Base-by-base conservation (phyloP, 2,888 invertebrate genomes). In the Syrista parreyssii region DNA sequence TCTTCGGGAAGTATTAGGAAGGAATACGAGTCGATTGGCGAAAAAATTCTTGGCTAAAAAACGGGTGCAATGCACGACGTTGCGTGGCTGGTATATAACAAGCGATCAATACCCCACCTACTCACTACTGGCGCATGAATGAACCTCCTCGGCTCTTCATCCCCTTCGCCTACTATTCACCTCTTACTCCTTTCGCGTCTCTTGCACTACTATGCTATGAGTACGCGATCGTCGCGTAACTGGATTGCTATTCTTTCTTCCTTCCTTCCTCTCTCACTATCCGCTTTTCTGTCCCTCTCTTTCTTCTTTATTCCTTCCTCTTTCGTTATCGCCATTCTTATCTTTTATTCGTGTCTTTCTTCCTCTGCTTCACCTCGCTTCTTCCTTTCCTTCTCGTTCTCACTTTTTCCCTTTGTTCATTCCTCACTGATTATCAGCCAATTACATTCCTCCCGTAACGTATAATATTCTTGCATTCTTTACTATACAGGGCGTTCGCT, bases 51-150 rank as follows among this genome's bases (percentile, higher is more conserved):
- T 84, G 86, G 84, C 87, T 85, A 85, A 87, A 83, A 84, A 84
- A 82, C 82, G 89, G 86, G 89, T 88, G 88, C 87, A 88, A 88
- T 87, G 89, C 87, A 88, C 87, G 87, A 84, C 73, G 68, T 69
- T 33, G 74, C 35, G 34, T n/a, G 71, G 71, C 30, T 6, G 23
- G 23, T 55, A 55, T 55, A 80, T 80, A 78, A 85, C 85, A 87
- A 84, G 85, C 90, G 90, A 90, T 90, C 90, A 90, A 89, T 90
- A 90, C 84, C 35, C 88, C 88, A 89, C 89, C 89, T 86, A 88
- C 88, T 88, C 86, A 86, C 86, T 78, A 84, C 87, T 87, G 88
- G 89, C 88, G 89, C 89, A 90, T 90, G 90, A 90, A 90, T 90
- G 90, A 90, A 90, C 89, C 88, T 90, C 87, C 86, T 73, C 31